A percentile compares a stretch with the other conserved stretches of the same genome.
phyloP scores from a whole-genome alignment of 2,888 invertebrate species.

The Orthosia gothica region DNA sequence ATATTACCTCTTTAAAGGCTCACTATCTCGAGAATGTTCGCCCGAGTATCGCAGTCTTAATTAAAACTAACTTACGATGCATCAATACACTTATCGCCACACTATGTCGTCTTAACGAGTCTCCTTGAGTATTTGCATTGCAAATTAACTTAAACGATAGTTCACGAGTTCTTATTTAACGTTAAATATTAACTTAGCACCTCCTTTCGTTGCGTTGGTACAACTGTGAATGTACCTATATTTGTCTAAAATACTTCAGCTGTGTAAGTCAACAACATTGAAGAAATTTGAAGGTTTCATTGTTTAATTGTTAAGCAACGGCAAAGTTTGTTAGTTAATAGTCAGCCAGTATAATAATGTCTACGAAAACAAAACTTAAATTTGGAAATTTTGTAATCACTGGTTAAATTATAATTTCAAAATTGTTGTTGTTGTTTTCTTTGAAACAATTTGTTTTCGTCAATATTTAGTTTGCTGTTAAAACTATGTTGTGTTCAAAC shows the following conservation, averaged over 20 bases:
- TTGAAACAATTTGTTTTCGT: slow-evolving; percentile 13
- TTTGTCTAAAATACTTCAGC: slow-evolving; percentile 18
- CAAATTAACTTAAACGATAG: slow-evolving; percentile 46
- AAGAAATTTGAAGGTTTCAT: slow-evolving; percentile 32
- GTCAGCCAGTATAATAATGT: slow-evolving; percentile 16
- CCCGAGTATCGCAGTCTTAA: slow-evolving; percentile 16
- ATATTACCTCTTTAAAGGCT: neutral
- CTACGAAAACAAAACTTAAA: slow-evolving; percentile 4
- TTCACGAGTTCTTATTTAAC: slow-evolving; percentile 41
- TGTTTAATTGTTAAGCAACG: slow-evolving; percentile 10
- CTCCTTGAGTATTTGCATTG: slow-evolving; percentile 47
- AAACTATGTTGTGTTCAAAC: slow-evolving; percentile 30
- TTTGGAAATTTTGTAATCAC: neutral
- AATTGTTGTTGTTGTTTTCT: neutral
- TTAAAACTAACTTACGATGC: slow-evolving; percentile 29
- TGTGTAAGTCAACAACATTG: slow-evolving; percentile 1
- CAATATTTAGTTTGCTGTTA: slow-evolving; percentile 28
- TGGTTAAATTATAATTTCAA: slow-evolving; percentile 8
- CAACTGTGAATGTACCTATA: slow-evolving; percentile 22
- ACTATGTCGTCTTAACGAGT: slow-evolving; percentile 25
- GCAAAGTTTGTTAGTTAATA: neutral
- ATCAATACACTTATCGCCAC: slow-evolving; percentile 25
- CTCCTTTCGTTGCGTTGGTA: slow-evolving; percentile 27
- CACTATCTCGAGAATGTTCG: neutral
- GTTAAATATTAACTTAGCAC: slow-evolving; percentile 39